Evolutionary conservation across 64 coral and sea anemone species (phyloP).

Genomic region (Stylophora pistillata): DNA sequence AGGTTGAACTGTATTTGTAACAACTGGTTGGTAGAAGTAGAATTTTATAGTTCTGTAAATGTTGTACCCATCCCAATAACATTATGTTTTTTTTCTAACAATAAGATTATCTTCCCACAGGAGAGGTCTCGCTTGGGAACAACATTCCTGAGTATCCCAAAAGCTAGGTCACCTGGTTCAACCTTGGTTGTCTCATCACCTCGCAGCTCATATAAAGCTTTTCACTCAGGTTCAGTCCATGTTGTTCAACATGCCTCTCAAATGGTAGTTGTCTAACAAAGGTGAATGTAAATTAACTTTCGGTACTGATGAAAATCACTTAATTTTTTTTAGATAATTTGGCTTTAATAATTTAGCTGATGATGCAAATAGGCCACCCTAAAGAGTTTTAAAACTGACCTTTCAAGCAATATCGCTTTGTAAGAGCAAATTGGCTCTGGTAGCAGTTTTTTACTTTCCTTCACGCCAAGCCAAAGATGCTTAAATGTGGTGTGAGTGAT

Average conservation of each 20-base stretch:
- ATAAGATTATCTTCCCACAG: slow-evolving; percentile 21
- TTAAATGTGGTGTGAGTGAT: no score
- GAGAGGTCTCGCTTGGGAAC: slow-evolving; percentile 81
- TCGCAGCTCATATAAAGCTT: slow-evolving; percentile 69
- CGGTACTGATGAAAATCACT: not conserved
- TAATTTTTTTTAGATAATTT: no score
- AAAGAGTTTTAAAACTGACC: not conserved
- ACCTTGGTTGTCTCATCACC: slow-evolving; percentile 69
- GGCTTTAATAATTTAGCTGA: no score
- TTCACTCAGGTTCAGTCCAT: slow-evolving; percentile 76
- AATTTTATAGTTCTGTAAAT: no score
- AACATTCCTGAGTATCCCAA: slow-evolving; percentile 34
- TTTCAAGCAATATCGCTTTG: no score
- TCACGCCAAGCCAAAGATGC: no score
- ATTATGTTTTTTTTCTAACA: not conserved
- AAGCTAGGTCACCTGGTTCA: slow-evolving; percentile 4
- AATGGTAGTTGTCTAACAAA: not conserved
- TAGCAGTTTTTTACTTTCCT: no score
- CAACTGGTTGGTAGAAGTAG: no score
- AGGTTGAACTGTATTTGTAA: no score
- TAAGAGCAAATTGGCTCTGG: no score
- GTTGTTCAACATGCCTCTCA: not conserved
- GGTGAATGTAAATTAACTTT: not conserved
- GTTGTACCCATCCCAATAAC: not conserved
- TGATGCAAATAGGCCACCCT: not conserved